These are phyloP conservation scores for Podarcis cretensis DNA, from an alignment of 2,113 vertebrate species.

Conservation along the genomic window DNA sequence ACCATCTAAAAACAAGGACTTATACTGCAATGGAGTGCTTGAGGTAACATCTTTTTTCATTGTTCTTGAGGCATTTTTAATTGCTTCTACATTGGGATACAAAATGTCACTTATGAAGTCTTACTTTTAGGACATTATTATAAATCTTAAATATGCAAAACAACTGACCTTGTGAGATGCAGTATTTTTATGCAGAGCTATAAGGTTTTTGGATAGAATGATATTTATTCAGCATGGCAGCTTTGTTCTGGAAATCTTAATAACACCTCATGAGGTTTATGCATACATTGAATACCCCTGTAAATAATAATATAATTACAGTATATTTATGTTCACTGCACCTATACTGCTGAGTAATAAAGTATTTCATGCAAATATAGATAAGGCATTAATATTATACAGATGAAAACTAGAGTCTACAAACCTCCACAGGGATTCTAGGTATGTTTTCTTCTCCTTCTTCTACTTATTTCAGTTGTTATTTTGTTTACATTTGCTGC, in stretches of 20 bases:
- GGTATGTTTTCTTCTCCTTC: background rate
- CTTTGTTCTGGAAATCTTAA: constrained; percentile 62
- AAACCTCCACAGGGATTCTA: background rate
- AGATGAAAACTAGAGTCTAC: constrained; percentile 47
- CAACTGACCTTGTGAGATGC: constrained; percentile 75
- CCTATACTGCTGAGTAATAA: constrained; percentile 71
- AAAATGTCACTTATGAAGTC: constrained; percentile 66
- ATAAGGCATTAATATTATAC: constrained; percentile 3
- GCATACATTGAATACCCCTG: constrained; percentile 70
- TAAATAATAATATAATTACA: constrained; percentile 47
- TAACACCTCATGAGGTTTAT: constrained; percentile 60
- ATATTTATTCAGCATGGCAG: constrained; percentile 79
- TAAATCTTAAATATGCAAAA: constrained; percentile 74
- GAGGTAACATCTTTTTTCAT: constrained; percentile 52
- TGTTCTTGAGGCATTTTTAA: constrained; percentile 56
- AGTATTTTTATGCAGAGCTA: constrained; percentile 81
- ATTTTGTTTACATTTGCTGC: background rate
- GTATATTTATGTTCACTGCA: constrained; percentile 70
- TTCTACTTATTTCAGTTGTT: background rate
- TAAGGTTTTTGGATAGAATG: constrained; percentile 65
- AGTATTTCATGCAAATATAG: constrained; percentile 53
- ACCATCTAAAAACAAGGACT: constrained; percentile 31
- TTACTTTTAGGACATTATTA: constrained; percentile 70
- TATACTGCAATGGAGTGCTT: constrained; percentile 67
- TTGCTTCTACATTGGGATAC: constrained; percentile 51